phyloP scores from a whole-genome alignment of 2,797 vertebrate genomes.

The Myotis daubentonii region DNA sequence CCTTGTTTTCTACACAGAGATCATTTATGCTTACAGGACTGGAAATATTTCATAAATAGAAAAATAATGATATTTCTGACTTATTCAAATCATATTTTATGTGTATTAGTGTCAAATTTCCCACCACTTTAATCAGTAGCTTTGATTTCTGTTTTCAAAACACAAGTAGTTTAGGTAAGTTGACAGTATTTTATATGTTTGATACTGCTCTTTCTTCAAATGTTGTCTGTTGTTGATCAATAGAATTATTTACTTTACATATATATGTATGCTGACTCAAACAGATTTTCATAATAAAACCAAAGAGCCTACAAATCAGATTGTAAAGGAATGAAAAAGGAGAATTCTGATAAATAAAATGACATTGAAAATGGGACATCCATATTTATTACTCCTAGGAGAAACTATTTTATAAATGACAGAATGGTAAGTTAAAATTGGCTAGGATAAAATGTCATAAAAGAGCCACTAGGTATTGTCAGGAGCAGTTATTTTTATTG shows the following conservation, averaged over 20 bases:
- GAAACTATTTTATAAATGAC: conserved; percentile 6
- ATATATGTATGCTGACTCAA: conserved; percentile 26
- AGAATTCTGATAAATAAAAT: conserved; percentile 52
- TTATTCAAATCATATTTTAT: not conserved
- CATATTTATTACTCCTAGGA: conserved; percentile 33
- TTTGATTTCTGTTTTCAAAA: conserved; percentile 37
- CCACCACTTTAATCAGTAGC: not conserved
- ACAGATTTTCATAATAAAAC: conserved; percentile 49
- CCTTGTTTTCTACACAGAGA: not conserved
- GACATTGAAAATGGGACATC: not conserved
- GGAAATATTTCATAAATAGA: not conserved
- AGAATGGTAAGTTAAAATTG: not conserved
- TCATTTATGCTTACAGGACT: not conserved
- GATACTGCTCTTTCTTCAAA: conserved; percentile 40
- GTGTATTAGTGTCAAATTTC: conserved; percentile 35
- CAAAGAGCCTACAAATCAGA: not conserved
- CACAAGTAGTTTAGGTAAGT: not conserved
- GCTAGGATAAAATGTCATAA: not conserved
- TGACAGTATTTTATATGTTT: conserved; percentile 2
- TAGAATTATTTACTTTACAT: not conserved
- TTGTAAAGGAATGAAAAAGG: conserved; percentile 8
- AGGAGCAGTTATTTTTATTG: conserved; percentile 16
- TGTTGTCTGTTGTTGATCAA: conserved; percentile 47
- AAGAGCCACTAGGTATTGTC: not conserved
- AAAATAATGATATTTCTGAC: conserved; percentile 29